These are phyloP conservation scores for Synergus itoensis DNA, from an alignment of 2,888 invertebrate species.

Conservation along the genomic window DNA sequence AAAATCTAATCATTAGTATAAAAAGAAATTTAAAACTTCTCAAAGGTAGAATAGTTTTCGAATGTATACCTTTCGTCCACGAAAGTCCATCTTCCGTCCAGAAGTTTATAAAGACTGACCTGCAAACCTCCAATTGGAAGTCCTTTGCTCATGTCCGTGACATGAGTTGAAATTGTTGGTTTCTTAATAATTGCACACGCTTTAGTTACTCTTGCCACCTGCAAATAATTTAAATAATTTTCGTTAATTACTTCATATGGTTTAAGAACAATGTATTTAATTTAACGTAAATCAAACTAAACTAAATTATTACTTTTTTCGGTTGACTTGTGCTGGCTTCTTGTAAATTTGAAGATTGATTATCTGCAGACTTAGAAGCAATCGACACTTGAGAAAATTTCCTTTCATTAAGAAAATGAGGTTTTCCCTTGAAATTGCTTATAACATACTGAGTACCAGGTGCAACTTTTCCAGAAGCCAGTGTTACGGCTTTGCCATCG, in stretches of 20 bases:
- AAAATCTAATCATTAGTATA: conserved; percentile 38
- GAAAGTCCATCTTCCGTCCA: conserved; percentile 84
- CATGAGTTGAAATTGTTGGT: conserved; percentile 86
- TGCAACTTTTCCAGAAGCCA: conserved; percentile 64
- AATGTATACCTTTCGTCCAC: conserved; percentile 80
- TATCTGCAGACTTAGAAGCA: background rate
- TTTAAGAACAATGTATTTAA: background rate
- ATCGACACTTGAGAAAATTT: conserved; percentile 38
- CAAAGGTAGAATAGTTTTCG: background rate
- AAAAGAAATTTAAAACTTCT: background rate
- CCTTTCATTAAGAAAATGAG: conserved; percentile 35
- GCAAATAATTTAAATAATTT: background rate
- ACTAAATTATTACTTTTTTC: conserved; percentile 27
- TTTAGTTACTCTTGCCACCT: background rate
- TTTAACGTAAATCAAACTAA: background rate
- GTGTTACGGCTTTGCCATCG: conserved; percentile 65
- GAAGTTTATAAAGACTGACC: conserved; percentile 84
- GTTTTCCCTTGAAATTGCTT: conserved; percentile 66
- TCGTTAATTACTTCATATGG: background rate
- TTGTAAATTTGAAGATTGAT: background rate
- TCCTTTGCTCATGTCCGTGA: conserved; percentile 86
- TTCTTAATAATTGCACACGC: conserved; percentile 62
- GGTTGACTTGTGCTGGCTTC: background rate
- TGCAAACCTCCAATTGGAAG: conserved; percentile 83
- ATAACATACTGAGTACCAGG: conserved; percentile 66